Evolutionary conservation across 2,888 invertebrate genomes (phyloP), one percentile per base, ranked within the genome.

Genomic region (Sinotaia quadrata): DNA sequence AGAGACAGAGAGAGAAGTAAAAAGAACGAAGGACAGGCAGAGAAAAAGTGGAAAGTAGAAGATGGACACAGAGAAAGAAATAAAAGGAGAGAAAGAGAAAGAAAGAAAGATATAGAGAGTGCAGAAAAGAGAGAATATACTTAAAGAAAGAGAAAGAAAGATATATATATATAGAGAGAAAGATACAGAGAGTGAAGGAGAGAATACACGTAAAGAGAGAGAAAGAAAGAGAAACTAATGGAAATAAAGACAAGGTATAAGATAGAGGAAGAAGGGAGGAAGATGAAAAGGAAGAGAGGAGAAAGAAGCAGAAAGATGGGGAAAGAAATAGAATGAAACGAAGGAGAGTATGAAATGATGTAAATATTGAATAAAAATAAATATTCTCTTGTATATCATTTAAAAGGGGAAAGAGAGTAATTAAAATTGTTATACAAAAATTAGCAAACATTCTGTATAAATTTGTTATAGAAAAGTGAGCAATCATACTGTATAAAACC

Each of bases 91-190:
- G n/a, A n/a, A n/a, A n/a, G n/a, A n/a, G n/a, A n/a, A 41, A 59
- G 41, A 31, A n/a, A 56, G 56, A 31, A n/a, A 56, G 27, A 59
- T 21, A 59, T 4, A 61, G n/a, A 61, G n/a, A 47, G 15, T 31
- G n/a, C 10, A 10, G 33, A 31, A 10, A 56, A n/a, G 34, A n/a
- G n/a, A 34, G 34, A 18, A 18, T 8, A 59, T 29, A 41, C 21
- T 36, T 4, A 58, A 37, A 58, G 36, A 58, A 37, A 36, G 21
- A 36, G 21, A 58, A 58, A 12, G 34, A 10, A 37, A 34, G 34
- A 18, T 12, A 34, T 33, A 58, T 21, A 58, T 4, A 37, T 36
- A n/a, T n/a, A n/a, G n/a, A n/a, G n/a, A n/a, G n/a, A n/a, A n/a
- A n/a, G n/a, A n/a, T n/a, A n/a, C n/a, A 58, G 58, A 24, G 37